Evolutionary conservation across 2,888 invertebrate genomes (phyloP), one percentile per base, ranked within the genome.

Genomic region (Ochlodes sylvanus): DNA sequence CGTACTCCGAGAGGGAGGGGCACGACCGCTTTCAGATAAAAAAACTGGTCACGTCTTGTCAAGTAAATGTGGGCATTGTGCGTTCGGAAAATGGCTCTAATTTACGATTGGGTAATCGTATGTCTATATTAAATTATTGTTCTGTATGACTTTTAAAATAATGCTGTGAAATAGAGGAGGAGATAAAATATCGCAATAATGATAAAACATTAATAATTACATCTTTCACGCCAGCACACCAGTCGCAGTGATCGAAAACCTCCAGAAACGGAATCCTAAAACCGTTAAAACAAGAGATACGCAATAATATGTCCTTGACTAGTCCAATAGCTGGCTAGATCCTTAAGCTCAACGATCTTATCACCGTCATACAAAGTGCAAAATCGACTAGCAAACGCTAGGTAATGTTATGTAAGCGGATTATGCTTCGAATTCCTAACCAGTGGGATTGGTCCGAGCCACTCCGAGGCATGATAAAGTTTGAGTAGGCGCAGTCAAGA

Each of bases 381-480:
- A 52, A 61, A 61, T 61, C 6, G 55, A 32, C 32, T 54, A 27
- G 47, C 34, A 27, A 34, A 7, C 10, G 19, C 19, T 12, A 47
- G 15, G 54, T 55, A 67, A 55, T 68, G 58, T 70, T 66, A 70
- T 66, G 70, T 70, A 70, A 70, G 66, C 63, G 47, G 55, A 68
- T 54, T 68, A 68, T 63, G 68, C 62, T 41, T 69, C 61, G 71
- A 71, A 71, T 71, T 67, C 71, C 63, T 63, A 67, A 63, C 42
- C 21, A 57, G 69, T 69, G 69, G 71, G 71, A 63, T 69, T 64
- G 68, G 68, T 57, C 52, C 38, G 50, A 63, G 47, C 47, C 50
- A 27, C 15, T 50, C 52, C 27, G 50, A 63, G 47, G 21, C 41
- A 27, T 19, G 68, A 61, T 54, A 54, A 63, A 61, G 19, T 60